phyloP scores from a whole-genome alignment of 2,888 invertebrate species.

The Xestia rhomboidea region DNA sequence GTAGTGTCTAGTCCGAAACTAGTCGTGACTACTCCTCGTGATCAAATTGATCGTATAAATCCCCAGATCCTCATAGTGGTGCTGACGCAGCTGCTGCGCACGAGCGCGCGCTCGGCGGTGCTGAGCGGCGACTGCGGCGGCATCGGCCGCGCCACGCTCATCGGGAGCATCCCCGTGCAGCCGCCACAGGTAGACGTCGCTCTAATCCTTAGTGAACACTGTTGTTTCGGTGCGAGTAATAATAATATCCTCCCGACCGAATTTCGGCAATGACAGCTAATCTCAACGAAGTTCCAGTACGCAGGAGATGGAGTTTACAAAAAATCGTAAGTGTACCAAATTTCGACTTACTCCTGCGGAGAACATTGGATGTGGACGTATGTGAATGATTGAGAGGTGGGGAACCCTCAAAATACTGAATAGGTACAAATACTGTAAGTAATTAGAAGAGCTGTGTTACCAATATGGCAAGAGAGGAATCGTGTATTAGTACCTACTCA shows the following conservation, averaged over 20 bases:
- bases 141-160: conserved; percentile 84
- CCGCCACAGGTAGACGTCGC: conserved; percentile 16
- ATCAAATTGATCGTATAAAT: background rate
- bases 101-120: conserved; percentile 89
- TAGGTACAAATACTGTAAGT: background rate
- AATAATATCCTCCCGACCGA: background rate
- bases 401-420: background rate
- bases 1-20: background rate
- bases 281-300: background rate
- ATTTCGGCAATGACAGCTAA: background rate
- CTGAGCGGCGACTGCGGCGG: conserved; percentile 87
- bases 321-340: too few species aligned
- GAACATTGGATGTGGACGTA: background rate
- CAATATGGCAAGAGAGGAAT: background rate
- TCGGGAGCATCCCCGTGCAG: conserved; percentile 53
- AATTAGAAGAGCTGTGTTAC: background rate
- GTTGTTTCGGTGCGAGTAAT: background rate
- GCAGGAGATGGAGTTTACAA: background rate
- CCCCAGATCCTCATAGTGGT: conserved; percentile 87
- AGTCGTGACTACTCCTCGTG: background rate
- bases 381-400: background rate
- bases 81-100: conserved; percentile 89
- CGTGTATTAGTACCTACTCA: background rate
- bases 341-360: background rate
- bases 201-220: background rate